Evolutionary conservation across 2,113 vertebrate species (phyloP).

Genomic region (Microcebus murinus): DNA sequence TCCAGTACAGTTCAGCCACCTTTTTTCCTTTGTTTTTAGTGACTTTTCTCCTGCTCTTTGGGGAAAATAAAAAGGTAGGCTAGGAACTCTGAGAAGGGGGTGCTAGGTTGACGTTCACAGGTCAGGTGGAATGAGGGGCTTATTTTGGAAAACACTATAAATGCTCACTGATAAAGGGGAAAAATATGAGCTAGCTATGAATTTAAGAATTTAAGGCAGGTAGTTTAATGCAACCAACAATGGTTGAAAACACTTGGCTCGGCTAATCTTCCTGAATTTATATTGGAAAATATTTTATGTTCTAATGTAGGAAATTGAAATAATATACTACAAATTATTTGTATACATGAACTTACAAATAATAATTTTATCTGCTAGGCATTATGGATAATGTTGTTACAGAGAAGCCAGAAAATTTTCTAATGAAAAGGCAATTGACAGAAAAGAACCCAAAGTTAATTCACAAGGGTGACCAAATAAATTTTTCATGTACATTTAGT

Average conservation of each 20-base stretch:
- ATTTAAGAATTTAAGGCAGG: neutral
- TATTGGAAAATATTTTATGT: neutral
- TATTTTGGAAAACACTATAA: conserved; percentile 45
- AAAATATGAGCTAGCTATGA: neutral
- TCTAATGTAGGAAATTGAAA: neutral
- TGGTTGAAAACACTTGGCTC: neutral
- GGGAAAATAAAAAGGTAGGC: neutral
- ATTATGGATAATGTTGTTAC: neutral
- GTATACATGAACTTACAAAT: conserved; percentile 22
- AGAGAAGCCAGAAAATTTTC: conserved; percentile 35
- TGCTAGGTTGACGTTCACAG: neutral
- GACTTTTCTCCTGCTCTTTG: conserved; percentile 29
- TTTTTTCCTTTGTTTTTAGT: conserved; percentile 19
- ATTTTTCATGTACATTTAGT: conserved; percentile 43
- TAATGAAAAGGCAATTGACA: conserved; percentile 1
- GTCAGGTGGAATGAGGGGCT: neutral
- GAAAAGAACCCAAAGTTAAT: conserved; percentile 49
- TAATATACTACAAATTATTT: neutral
- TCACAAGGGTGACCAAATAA: conserved; percentile 39
- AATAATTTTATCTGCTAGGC: neutral
- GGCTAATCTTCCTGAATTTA: neutral
- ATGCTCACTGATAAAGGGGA: conserved; percentile 1
- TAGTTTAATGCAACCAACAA: neutral
- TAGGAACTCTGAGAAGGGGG: neutral
- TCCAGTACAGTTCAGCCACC: neutral